Conservation (phyloP, 2,888 invertebrate genomes). For the Desoria tigrina region DNA sequence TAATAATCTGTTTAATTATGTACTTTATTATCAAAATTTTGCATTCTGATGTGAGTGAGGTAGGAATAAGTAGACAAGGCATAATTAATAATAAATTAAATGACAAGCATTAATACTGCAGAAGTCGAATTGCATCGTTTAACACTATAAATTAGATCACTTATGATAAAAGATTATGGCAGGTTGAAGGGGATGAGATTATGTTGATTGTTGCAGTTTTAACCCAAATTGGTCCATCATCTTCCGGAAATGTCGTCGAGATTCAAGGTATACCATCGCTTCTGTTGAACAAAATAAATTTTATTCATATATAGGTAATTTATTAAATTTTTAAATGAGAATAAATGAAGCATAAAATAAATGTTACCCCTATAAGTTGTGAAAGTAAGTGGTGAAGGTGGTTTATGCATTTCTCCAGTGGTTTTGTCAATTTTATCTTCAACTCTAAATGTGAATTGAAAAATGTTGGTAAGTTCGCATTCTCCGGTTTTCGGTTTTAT, state of each 20-base stretch:
- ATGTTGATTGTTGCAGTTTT: too few relatives aligned
- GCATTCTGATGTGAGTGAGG: too few relatives aligned
- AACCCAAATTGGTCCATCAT: constrained; percentile 55
- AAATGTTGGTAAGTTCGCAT: constrained; percentile 69
- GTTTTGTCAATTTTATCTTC: constrained; percentile 55
- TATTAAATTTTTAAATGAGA: constrained; percentile 6
- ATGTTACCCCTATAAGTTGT: constrained; percentile 66
- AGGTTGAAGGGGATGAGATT: too few relatives aligned
- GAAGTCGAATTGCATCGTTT: too few relatives aligned
- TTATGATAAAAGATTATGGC: too few relatives aligned
- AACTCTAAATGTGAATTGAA: constrained; percentile 67
- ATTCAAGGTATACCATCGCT: constrained; percentile 65
- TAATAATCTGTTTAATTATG: too few relatives aligned
- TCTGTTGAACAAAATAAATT: constrained; percentile 55
- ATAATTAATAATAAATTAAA: too few relatives aligned
- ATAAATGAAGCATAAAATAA: neutral
- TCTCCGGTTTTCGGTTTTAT: constrained; percentile 63
- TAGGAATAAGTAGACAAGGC: too few relatives aligned
- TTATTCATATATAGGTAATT: constrained; percentile 13
- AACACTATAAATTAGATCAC: too few relatives aligned
- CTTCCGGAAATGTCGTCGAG: constrained; percentile 62
- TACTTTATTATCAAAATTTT: too few relatives aligned
- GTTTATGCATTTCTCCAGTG: too few relatives aligned
- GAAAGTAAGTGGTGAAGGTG: constrained; percentile 58
- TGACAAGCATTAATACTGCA: too few relatives aligned